Evolutionary conservation across 2,113 vertebrate genomes (phyloP).

Genomic region (Dromas ardeola): DNA sequence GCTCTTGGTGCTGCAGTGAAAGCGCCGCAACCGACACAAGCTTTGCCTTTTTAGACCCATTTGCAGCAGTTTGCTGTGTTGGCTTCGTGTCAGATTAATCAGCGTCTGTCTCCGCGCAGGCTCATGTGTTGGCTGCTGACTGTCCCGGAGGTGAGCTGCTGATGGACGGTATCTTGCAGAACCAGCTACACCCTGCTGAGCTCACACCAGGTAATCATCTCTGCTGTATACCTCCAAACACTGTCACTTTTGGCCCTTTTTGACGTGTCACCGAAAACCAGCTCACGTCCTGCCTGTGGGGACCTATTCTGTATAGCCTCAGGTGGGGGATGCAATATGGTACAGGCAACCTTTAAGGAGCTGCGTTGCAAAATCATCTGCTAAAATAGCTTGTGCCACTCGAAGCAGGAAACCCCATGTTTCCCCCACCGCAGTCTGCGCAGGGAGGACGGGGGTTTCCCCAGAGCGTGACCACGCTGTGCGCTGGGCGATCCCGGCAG

Average conservation of each 20-base stretch:
- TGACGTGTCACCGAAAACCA: accelerated
- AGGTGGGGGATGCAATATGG: accelerated
- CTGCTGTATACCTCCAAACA: background rate
- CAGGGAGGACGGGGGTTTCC: background rate
- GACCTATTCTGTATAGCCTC: background rate
- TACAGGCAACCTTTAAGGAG: accelerated
- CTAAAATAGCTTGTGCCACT: accelerated
- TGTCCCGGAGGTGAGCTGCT: background rate
- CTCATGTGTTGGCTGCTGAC: accelerated
- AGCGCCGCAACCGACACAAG: background rate
- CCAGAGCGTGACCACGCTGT: background rate
- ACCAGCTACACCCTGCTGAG: background rate
- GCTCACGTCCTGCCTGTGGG: accelerated
- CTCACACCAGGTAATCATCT: background rate
- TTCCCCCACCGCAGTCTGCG: background rate
- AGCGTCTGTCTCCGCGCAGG: background rate
- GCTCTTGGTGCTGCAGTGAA: background rate
- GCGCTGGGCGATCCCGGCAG: background rate
- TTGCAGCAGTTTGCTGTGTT: background rate
- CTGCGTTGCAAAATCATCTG: background rate
- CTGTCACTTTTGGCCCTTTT: accelerated
- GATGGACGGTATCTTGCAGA: background rate
- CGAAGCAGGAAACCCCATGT: accelerated
- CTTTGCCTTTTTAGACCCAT: background rate
- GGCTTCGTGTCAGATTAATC: accelerated